Percentiles rank a stretch among this genome's conserved stretches.
Evolutionary conservation across 2,113 vertebrate genomes (phyloP).

Genomic region (Ammodytes marinus): DNA sequence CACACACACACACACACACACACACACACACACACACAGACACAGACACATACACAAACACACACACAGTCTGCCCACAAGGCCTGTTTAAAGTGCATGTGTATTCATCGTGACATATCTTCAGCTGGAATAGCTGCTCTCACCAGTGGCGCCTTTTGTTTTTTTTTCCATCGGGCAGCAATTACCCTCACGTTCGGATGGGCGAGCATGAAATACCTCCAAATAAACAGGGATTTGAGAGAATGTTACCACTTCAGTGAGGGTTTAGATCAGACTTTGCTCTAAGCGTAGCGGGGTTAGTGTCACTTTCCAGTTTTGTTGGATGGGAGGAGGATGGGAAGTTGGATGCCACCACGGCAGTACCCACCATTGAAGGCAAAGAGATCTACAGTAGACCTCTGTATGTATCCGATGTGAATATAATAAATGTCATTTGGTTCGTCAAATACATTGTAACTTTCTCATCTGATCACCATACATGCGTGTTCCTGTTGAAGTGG

Average conservation of each 20-base stretch:
- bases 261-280: conserved; percentile 49
- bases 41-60: conserved; percentile 34
- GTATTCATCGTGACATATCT: conserved; percentile 38
- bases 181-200: conserved; percentile 54
- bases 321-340: not conserved
- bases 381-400: too few relatives aligned
- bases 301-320: not conserved
- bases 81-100: conserved; percentile 28
- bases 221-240: conserved; percentile 52
- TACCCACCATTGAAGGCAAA: too few relatives aligned
- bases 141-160: conserved; percentile 74
- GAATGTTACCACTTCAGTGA: conserved; percentile 37
- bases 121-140: conserved; percentile 35
- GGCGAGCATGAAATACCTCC: conserved; percentile 31
- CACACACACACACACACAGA: too few relatives aligned
- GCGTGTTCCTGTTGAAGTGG: too few relatives aligned
- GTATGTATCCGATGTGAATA: too few relatives aligned
- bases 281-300: conserved; percentile 21
- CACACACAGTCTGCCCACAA: conserved; percentile 64
- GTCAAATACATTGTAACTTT: too few relatives aligned
- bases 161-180: conserved; percentile 54
- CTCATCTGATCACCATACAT: too few relatives aligned
- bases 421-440: too few relatives aligned
- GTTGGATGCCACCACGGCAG: too few relatives aligned
- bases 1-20: too few relatives aligned